Evolutionary conservation across 2,113 vertebrate genomes (phyloP), one percentile per base, ranked within the genome.

Genomic region (Holacanthus passer): DNA sequence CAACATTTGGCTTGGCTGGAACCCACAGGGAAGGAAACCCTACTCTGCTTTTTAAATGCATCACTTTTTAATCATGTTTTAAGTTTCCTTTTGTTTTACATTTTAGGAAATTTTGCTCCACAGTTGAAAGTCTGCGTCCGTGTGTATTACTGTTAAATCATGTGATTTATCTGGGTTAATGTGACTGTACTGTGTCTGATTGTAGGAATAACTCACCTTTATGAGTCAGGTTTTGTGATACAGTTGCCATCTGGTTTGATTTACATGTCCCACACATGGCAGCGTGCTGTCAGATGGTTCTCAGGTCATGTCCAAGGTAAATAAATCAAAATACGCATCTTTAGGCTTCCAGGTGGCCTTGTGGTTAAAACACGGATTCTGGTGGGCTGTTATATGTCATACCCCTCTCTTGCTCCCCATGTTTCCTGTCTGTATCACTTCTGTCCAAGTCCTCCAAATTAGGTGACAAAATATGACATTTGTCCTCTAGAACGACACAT

Each of bases 1-100:
- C 83, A 87, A 82, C 73, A 35, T 87, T 86, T 88, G 69, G 53
- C 55, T 90, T 88, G 87, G 87, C 83, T 77, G 53, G 14, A 58
- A 45, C 41, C 71, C 85, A 71, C 71, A 24, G 72, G 75, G 67
- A 83, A 87, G 78, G 81, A 92, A 92, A 91, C 59, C 59, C 19
- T 70, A 77, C 75, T 74, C 82, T 52, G 53, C 39, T 71, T 83
- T 91, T 82, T 69, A 79, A 84, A 82, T 4, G 12, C 35, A 70
- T 64, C 2, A 41, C n/a, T 73, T 77, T n/a, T 83, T 83, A 83
- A 84, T 88, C 62, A 79, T 64, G 74, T 83, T 85, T 86, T 80
- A 81, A 71, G 59, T 87, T 88, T 82, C 59, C 64, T 84, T 88
- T 91, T 70, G 69, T 62, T 22, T 6, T 60, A 55, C 66, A 52